Base-by-base conservation (phyloP, 1,140 invertebrate species). In the Pseudomyrmex gracilis region DNA sequence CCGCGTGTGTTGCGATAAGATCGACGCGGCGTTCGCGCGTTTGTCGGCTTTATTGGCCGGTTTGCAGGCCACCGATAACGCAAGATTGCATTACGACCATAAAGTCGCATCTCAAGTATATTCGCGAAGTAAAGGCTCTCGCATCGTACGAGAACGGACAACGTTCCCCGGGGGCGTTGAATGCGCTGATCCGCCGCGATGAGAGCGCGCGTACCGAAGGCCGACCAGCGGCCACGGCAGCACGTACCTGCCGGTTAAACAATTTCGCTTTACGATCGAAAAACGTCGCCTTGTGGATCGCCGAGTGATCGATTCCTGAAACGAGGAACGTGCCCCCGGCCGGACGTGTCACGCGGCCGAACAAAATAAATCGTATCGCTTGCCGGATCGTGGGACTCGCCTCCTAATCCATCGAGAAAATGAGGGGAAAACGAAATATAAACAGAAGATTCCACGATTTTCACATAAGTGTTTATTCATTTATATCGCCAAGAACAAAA, bases 1-100 rank as follows among this genome's bases (percentile, higher is more conserved):
- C 24, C 34, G 15, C 58, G 22, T 49, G n/a, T 4, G 1, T 55
- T 13, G 17, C 70, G 86, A 92, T 92, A 91, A 92, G 89, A 91
- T 90, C 90, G 71, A 67, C 67, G 71, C 34, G 76, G 74, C 53
- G 70, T 83, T 86, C 71, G 74, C 66, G 70, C 80, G 76, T 87
- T 90, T 86, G 70, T 85, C 86, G 86, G 84, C 83, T 92, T 92
- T 90, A 90, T 91, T 89, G 88, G 83, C 64, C 67, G 58, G 84
- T 88, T 34, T 90, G 87, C 73, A 78, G 84, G 43, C 70, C 77
- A 51, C 66, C 85, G 89, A 92, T 92, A 92, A 91, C 87, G 78
- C 80, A 90, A 89, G 85, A 89, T 90, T 89, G 84, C 83, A 87
- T 90, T 85, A 87, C 80, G 60, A 85, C 78, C 86, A 88, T 92